phyloP scores from a whole-genome alignment of 53 echinoderm and acorn worm species.

The Astropecten irregularis region DNA sequence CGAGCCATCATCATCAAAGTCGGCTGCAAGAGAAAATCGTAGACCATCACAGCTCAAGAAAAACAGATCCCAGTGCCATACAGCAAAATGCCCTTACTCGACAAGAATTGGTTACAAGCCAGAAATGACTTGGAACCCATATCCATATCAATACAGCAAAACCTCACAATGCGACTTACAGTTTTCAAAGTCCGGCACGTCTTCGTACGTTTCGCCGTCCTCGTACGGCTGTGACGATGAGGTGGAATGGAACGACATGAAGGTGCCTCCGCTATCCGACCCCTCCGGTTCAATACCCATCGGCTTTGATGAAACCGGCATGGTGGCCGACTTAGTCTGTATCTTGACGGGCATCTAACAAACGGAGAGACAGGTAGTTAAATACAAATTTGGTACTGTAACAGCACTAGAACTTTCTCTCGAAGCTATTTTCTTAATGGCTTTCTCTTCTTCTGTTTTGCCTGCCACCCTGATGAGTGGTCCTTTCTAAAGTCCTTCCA shows the following conservation, averaged over 20 bases:
- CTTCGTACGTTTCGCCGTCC: not conserved
- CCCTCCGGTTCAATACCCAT: constrained; percentile 32
- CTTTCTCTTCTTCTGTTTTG: not conserved
- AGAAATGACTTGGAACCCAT: too few species aligned
- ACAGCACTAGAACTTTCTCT: not conserved
- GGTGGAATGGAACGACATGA: constrained; percentile 29
- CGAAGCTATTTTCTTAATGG: not conserved
- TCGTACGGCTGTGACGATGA: constrained; percentile 17
- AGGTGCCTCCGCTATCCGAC: constrained; percentile 52
- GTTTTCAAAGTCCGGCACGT: constrained; percentile 1
- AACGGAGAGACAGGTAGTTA: not conserved
- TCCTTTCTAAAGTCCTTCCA: too few species aligned
- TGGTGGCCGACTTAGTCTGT: constrained; percentile 2
- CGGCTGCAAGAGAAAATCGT: not conserved
- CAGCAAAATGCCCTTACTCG: too few species aligned
- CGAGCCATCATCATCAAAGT: not conserved
- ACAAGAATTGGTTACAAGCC: too few species aligned
- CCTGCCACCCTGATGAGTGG: too few species aligned
- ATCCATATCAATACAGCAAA: too few species aligned
- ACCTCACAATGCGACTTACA: too few species aligned
- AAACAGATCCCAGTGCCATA: too few species aligned
- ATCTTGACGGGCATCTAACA: not conserved
- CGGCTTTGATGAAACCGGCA: not conserved
- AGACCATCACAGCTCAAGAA: too few species aligned
- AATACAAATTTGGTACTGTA: not conserved